A percentile compares a stretch with the other conserved stretches of the same genome.
These are phyloP conservation scores for Drosophila guanche DNA, from an alignment of 1,140 invertebrate genomes.

Conservation along the genomic window DNA sequence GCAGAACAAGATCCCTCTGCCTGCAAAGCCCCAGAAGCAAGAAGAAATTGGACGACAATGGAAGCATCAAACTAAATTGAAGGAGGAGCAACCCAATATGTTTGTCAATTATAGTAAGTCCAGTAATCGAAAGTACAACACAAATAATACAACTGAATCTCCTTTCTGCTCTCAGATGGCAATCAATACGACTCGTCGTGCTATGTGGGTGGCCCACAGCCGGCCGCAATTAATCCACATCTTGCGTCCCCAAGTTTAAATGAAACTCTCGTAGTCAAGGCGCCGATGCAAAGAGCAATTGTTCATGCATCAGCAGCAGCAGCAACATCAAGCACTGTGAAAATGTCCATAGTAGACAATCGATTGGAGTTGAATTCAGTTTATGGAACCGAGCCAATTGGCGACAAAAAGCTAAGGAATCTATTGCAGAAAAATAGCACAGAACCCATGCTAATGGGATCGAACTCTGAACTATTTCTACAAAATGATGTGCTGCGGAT, in stretches of 20 bases:
- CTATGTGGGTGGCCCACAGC: slow-evolving; percentile 40
- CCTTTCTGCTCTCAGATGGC: slow-evolving; percentile 39
- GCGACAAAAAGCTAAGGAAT: slow-evolving; percentile 67
- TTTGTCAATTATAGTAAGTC: slow-evolving; percentile 63
- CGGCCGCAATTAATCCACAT: slow-evolving; percentile 34
- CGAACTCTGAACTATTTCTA: slow-evolving; percentile 60
- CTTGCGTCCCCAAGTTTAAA: slow-evolving; percentile 38
- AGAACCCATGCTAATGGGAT: slow-evolving; percentile 56
- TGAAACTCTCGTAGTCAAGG: slow-evolving; percentile 49
- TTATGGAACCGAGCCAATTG: slow-evolving; percentile 53
- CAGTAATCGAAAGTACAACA: neutral
- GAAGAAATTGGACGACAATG: slow-evolving; percentile 93
- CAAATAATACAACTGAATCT: neutral
- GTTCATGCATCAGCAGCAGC: slow-evolving; percentile 22
- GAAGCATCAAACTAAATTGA: slow-evolving; percentile 91
- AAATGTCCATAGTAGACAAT: slow-evolving; percentile 47
- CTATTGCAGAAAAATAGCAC: slow-evolving; percentile 64
- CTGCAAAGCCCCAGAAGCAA: slow-evolving; percentile 88
- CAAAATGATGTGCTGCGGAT: slow-evolving; percentile 64
- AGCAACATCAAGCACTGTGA: slow-evolving; percentile 28
- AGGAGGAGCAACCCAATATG: slow-evolving; percentile 88
- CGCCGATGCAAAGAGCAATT: slow-evolving; percentile 46
- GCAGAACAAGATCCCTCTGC: slow-evolving; percentile 87
- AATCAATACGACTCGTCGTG: slow-evolving; percentile 49
- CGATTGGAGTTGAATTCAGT: slow-evolving; percentile 51